These are phyloP conservation scores for Premnoplex brunnescens DNA, from an alignment of 2,797 vertebrate genomes.

Conservation along the genomic window DNA sequence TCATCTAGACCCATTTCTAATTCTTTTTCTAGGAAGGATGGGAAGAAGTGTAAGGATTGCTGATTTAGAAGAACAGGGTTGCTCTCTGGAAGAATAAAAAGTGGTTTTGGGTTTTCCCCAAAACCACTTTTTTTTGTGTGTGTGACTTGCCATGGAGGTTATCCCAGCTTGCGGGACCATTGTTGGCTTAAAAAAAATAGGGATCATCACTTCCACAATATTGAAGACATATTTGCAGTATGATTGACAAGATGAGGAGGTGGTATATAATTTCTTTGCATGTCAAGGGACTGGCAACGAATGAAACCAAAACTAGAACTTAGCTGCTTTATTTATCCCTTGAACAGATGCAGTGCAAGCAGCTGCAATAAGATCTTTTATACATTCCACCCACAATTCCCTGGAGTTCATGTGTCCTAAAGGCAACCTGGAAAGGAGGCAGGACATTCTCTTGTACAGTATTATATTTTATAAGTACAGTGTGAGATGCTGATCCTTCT, in stretches of 20 bases:
- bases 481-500: slow-evolving; percentile 8
- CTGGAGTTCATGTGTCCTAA: slow-evolving; percentile 56
- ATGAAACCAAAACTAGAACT: slow-evolving; percentile 60
- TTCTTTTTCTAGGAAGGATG: not conserved
- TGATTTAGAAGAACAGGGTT: not conserved
- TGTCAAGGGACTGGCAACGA: slow-evolving; percentile 38
- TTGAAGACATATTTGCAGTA: slow-evolving; percentile 11
- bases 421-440: slow-evolving; percentile 54
- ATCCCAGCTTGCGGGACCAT: not conserved
- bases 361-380: slow-evolving; percentile 59
- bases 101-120: not conserved
- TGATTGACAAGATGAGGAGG: slow-evolving; percentile 65
- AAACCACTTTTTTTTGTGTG: too few relatives aligned
- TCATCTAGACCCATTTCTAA: not conserved
- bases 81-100: not conserved
- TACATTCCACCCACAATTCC: slow-evolving; percentile 40
- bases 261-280: slow-evolving; percentile 31
- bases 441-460: not conserved
- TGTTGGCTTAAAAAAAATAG: not conserved
- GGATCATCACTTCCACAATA: not conserved
- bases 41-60: not conserved
- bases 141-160: not conserved
- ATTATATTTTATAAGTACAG: slow-evolving; percentile 38
- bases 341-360: slow-evolving; percentile 68
- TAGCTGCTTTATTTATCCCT: slow-evolving; percentile 69